Percentiles rank a stretch among this genome's conserved stretches.
Evolutionary conservation across 2,888 invertebrate genomes (phyloP).

Genomic region (Amphipyra tragopoginis): DNA sequence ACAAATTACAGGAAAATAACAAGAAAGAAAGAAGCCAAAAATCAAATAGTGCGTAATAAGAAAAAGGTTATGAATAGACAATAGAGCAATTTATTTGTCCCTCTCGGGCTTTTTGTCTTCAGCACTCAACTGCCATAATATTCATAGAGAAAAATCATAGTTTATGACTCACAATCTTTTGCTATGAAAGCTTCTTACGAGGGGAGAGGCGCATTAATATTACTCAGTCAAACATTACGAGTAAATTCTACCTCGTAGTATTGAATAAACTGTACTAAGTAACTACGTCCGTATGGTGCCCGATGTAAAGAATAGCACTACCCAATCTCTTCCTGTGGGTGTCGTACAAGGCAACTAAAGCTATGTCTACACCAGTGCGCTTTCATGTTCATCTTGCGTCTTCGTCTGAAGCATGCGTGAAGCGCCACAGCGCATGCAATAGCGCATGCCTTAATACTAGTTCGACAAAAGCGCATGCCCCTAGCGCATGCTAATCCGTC

Average conservation of each 20-base stretch:
- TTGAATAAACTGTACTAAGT: constrained; percentile 2
- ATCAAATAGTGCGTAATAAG: constrained; percentile 52
- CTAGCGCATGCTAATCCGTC: no score
- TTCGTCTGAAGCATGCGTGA: no score
- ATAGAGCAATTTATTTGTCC: constrained; percentile 67
- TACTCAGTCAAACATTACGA: constrained; percentile 74
- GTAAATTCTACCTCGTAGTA: constrained; percentile 67
- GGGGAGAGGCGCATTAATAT: constrained; percentile 76
- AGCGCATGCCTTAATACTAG: no score
- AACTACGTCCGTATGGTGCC: no score
- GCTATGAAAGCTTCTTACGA: constrained; percentile 80
- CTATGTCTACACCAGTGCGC: no score
- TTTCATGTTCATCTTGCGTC: no score
- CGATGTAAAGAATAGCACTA: no score
- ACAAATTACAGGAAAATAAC: constrained; percentile 11
- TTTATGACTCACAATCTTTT: constrained; percentile 83
- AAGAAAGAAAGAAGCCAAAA: constrained; percentile 17
- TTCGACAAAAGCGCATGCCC: no score
- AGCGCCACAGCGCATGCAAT: no score
- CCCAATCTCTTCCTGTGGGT: no score
- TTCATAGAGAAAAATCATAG: constrained; percentile 86
- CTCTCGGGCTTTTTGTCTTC: constrained; percentile 63
- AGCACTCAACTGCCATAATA: constrained; percentile 79
- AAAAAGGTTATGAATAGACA: constrained; percentile 54
- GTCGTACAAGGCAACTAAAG: no score